A percentile compares a stretch with the other conserved stretches of the same genome.
These are phyloP conservation scores for Hirtodrosophila trivittata DNA, from an alignment of 2,888 invertebrate genomes.

Conservation along the genomic window DNA sequence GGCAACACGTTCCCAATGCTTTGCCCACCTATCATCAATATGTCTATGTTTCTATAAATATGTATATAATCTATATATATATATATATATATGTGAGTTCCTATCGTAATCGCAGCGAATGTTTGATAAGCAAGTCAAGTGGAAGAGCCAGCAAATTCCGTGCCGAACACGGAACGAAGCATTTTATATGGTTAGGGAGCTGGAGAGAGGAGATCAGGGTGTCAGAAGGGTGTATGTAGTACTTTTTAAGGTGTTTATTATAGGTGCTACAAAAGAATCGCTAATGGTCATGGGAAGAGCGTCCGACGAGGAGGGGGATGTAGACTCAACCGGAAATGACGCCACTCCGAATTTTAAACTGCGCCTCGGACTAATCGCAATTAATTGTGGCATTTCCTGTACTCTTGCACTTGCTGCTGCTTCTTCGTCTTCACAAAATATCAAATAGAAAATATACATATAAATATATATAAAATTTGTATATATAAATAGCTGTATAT, in stretches of 20 bases:
- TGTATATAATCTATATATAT: neutral
- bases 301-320: neutral
- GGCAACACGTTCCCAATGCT: conserved; percentile 22
- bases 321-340: conserved; percentile 46
- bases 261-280: conserved; percentile 14
- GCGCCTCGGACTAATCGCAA: conserved; percentile 39
- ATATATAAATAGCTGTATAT: neutral
- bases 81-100: conserved; percentile 21
- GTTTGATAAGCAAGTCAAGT: conserved; percentile 55
- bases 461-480: too few species aligned
- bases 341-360: conserved; percentile 34
- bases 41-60: neutral
- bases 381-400: conserved; percentile 13
- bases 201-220: neutral
- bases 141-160: conserved; percentile 47
- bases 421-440: too few species aligned
- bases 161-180: conserved; percentile 42
- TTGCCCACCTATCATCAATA: conserved; percentile 20
- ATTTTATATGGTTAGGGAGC: conserved; percentile 2
- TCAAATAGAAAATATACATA: too few species aligned
- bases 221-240: conserved; percentile 8
- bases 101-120: conserved; percentile 47
- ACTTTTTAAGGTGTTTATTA: conserved; percentile 29
- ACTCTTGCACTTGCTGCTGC: conserved; percentile 17
- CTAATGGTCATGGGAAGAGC: conserved; percentile 2